These are phyloP conservation scores for human DNA, from an alignment of 2,113 vertebrate genomes.

Conservation along the genomic window GRCh38 chr9:3409001-3409500, in stretches of 20 bases:
- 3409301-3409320: neutral
- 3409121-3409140: neutral
- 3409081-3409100: neutral
- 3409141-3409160: neutral
- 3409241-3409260: neutral
- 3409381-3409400: neutral
- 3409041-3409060: neutral
- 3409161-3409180: neutral
- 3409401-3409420: conserved; percentile 7
- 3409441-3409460: neutral
- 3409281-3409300: neutral
- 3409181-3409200: neutral
- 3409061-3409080: conserved; percentile 4
- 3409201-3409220: neutral
- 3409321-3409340: neutral
- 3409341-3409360: conserved; percentile 34
- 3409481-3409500: neutral
- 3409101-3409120: neutral
- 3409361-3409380: neutral
- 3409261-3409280: neutral
- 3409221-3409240: neutral
- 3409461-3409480: conserved; percentile 40
- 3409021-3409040: neutral
- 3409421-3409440: neutral
- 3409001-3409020: neutral